Percentiles rank a stretch among this genome's conserved stretches.
These are phyloP conservation scores for Eupithecia centaureata DNA, from an alignment of 2,888 invertebrate species.

Conservation along the genomic window DNA sequence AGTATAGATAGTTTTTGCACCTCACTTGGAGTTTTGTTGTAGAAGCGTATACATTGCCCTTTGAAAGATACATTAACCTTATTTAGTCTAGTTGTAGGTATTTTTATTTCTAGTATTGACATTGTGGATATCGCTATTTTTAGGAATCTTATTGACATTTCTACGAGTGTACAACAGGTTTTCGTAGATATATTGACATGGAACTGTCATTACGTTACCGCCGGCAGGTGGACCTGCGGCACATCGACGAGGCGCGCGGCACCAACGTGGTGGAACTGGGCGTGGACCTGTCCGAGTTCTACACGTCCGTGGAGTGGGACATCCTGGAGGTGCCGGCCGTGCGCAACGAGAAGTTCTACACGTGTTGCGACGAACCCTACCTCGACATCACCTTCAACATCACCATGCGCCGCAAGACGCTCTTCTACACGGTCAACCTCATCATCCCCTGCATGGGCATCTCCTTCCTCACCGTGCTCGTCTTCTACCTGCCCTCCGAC, in stretches of 20 bases:
- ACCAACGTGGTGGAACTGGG: slow-evolving; percentile 96
- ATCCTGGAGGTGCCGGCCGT: slow-evolving; percentile 97
- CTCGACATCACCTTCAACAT: slow-evolving; percentile 99
- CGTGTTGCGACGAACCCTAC: slow-evolving; percentile 98
- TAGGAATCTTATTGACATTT: no score
- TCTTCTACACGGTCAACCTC: slow-evolving; percentile 98
- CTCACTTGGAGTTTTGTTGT: no score
- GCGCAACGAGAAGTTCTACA: slow-evolving; percentile 94
- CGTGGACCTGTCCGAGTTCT: slow-evolving; percentile 98
- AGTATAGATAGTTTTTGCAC: no score
- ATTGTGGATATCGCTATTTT: no score
- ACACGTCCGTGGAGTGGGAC: slow-evolving; percentile 99
- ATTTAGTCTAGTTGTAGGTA: no score
- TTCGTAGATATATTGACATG: no score
- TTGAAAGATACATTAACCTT: no score
- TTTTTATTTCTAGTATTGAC: no score
- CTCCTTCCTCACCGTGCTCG: slow-evolving; percentile 97
- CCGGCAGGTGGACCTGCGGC: slow-evolving; percentile 93
- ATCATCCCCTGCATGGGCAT: slow-evolving; percentile 99
- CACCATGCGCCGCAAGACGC: slow-evolving; percentile 96
- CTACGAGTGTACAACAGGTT: no score
- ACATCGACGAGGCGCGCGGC: slow-evolving; percentile 94
- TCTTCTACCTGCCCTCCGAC: slow-evolving; percentile 98
- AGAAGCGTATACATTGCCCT: no score
- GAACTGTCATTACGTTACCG: no score